Evolutionary conservation across 2,797 vertebrate genomes (phyloP).

Genomic region (Pipistrellus pipistrellus): DNA sequence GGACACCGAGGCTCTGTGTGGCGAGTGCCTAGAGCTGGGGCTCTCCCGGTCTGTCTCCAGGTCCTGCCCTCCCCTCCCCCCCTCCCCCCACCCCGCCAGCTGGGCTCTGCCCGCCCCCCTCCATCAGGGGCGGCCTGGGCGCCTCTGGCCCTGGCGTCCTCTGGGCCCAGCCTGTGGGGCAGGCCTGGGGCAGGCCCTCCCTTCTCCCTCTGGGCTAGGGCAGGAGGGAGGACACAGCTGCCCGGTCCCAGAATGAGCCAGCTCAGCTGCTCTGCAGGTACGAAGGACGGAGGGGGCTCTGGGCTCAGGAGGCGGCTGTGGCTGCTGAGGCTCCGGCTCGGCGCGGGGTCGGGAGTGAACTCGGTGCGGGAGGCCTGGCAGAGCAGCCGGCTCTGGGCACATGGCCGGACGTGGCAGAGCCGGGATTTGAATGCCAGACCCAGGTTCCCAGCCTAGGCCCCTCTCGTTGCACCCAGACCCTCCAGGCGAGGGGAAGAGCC

Average conservation of each 20-base stretch:
- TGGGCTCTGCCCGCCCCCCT: neutral
- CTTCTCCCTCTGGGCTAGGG: neutral
- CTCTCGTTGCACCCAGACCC: neutral
- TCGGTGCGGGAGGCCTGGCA: neutral
- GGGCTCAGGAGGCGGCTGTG: fast-evolving
- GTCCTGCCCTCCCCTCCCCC: neutral
- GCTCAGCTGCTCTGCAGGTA: neutral
- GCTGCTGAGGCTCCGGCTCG: neutral
- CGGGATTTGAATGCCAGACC: neutral
- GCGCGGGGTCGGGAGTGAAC: neutral
- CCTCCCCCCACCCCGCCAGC: neutral
- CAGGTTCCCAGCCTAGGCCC: neutral
- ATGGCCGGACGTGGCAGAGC: neutral
- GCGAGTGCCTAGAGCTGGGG: neutral
- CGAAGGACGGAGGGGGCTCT: neutral
- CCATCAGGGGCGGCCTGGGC: neutral
- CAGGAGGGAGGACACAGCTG: neutral
- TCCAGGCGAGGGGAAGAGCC: neutral
- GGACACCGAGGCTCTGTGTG: neutral
- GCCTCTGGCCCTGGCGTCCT: no score
- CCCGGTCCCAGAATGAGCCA: neutral
- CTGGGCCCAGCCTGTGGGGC: neutral
- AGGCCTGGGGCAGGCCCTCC: no score
- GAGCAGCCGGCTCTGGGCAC: no score
- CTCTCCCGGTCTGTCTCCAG: neutral